Conservation (phyloP, 2,888 invertebrate species). For the Trichopoda pennipes region DNA sequence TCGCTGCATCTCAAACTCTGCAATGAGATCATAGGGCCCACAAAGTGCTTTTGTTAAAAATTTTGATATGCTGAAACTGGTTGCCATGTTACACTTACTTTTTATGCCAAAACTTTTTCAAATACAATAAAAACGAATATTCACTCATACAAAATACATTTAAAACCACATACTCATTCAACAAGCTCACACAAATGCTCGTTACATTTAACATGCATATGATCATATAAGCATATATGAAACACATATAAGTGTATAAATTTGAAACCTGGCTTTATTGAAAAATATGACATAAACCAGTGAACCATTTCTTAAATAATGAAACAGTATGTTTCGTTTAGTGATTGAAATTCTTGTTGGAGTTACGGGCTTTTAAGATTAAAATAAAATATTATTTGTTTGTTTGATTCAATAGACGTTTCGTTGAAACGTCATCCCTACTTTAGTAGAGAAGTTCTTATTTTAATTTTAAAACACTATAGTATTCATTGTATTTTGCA, state of each 20-base stretch:
- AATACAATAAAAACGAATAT: constrained; percentile 31
- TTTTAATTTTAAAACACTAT: too few species aligned
- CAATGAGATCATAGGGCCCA: constrained; percentile 43
- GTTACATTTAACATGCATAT: constrained; percentile 6
- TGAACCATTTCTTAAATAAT: neutral
- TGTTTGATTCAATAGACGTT: too few species aligned
- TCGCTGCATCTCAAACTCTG: neutral
- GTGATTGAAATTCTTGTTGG: too few species aligned
- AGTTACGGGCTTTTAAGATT: too few species aligned
- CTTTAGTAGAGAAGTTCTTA: too few species aligned
- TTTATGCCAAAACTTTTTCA: constrained; percentile 51
- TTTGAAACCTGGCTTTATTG: constrained; percentile 1
- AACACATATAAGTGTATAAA: neutral
- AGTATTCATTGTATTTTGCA: too few species aligned
- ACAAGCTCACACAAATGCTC: constrained; percentile 11
- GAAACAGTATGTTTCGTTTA: too few species aligned
- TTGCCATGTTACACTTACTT: constrained; percentile 61
- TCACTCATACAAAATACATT: constrained; percentile 45
- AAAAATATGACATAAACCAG: constrained; percentile 8
- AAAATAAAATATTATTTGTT: too few species aligned
- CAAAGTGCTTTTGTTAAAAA: constrained; percentile 42
- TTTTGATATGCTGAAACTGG: constrained; percentile 56
- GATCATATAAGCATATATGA: neutral
- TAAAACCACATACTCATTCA: constrained; percentile 47
- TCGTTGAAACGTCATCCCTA: too few species aligned